phyloP scores from a whole-genome alignment of 2,888 invertebrate genomes.

The Drosophila tripunctata region DNA sequence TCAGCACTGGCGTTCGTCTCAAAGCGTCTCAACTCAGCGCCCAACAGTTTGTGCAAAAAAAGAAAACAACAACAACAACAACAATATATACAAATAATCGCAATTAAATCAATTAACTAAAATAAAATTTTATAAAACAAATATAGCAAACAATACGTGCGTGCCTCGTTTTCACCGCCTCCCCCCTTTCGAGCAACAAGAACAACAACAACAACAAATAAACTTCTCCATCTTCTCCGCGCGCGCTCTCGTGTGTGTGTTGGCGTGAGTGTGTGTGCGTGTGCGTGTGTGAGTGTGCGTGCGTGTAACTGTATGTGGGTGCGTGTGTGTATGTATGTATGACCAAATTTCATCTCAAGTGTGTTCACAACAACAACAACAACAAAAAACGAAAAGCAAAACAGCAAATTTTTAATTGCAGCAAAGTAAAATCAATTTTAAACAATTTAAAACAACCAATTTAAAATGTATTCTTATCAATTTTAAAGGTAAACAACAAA shows the following conservation, averaged over 20 bases:
- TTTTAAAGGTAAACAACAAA: slow-evolving; percentile 52
- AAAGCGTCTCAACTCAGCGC: slow-evolving; percentile 49
- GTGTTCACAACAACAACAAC: slow-evolving; percentile 57
- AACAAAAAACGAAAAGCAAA: slow-evolving; percentile 14
- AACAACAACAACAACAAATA: slow-evolving; percentile 49
- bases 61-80: slow-evolving; percentile 18
- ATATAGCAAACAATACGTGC: slow-evolving; percentile 12
- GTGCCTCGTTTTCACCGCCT: slow-evolving; percentile 7
- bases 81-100: slow-evolving; percentile 22
- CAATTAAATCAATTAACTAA: slow-evolving; percentile 1
- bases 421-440: slow-evolving; percentile 36
- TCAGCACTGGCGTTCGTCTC: slow-evolving; percentile 57
- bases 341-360: slow-evolving; percentile 53
- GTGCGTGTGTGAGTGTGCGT: slow-evolving; percentile 31
- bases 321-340: slow-evolving; percentile 28
- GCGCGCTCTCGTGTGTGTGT: slow-evolving; percentile 45
- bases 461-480: slow-evolving; percentile 33
- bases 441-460: slow-evolving; percentile 41
- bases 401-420: slow-evolving; percentile 33
- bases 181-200: no score
- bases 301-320: slow-evolving; percentile 31
- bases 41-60: slow-evolving; percentile 66
- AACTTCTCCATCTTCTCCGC: slow-evolving; percentile 56
- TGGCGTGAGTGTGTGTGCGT: slow-evolving; percentile 28
- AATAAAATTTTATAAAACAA: not conserved